Evolutionary conservation across 2,888 invertebrate species (phyloP), one percentile per base, ranked within the genome.

Genomic region (Sepiola atlantica): DNA sequence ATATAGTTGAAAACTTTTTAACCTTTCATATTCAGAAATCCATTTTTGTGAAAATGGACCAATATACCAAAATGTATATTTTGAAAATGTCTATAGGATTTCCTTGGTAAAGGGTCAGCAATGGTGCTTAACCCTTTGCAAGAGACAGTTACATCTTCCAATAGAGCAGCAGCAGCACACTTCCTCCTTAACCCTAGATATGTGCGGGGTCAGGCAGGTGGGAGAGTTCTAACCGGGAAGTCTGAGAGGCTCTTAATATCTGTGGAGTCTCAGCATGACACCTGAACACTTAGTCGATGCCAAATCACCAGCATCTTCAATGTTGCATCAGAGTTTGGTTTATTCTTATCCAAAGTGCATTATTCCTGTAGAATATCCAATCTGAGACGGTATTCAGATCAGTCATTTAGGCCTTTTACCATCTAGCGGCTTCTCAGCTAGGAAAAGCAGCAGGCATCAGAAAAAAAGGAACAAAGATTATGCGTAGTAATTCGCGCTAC

Each of bases 31-130:
- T 28, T 77, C 77, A 28, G n/a, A 77, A 77, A 77, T 77, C 77
- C 77, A 77, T 77, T 77, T 77, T 77, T 77, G 77, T 28, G n/a
- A 77, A 57, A 57, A 77, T 77, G 77, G n/a, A 28, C 77, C n/a
- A n/a, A 77, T 77, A 77, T 77, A 14, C 28, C n/a, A 28, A 77
- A 77, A 77, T 77, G 77, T 77, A n/a, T 77, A 77, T 77, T 77
- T 77, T 77, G 77, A 77, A 10, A 77, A 77, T n/a, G 6, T 61
- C 28, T 57, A 14, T 24, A 24, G n/a, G 77, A 77, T 77, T 77
- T 77, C 77, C n/a, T n/a, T 77, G 77, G 77, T 77, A 77, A 77
- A 77, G 77, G 77, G 77, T 77, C 77, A 77, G n/a, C 77, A 77
- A 77, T 16, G n/a, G 77, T 77, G 77, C 77, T 77, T 77, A 77